Conservation (phyloP, 2,797 vertebrate genomes). For the Artibeus lituratus region DNA sequence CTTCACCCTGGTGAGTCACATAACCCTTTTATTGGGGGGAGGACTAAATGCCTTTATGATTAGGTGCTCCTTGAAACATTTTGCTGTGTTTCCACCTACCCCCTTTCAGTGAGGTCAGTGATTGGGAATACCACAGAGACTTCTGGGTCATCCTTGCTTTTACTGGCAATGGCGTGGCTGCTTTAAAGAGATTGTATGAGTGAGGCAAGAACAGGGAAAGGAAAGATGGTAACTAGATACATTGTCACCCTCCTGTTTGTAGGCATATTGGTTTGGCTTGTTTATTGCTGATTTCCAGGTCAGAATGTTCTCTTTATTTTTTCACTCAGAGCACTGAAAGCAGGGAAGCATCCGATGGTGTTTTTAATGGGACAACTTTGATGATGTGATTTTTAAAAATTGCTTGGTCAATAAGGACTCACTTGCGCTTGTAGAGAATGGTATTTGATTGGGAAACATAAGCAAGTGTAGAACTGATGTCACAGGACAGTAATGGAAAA, state of each 20-base stretch:
- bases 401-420: neutral
- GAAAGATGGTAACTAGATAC: neutral
- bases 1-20: slow-evolving; percentile 40
- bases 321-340: neutral
- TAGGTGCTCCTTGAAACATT: slow-evolving; percentile 11
- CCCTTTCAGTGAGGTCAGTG: slow-evolving; percentile 21
- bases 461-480: slow-evolving; percentile 14
- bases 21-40: neutral
- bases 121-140: neutral
- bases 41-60: slow-evolving; percentile 9
- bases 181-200: neutral
- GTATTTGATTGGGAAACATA: neutral
- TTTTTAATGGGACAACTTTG: slow-evolving; percentile 29
- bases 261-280: neutral
- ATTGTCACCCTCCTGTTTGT: neutral
- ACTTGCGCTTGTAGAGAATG: neutral
- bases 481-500: slow-evolving; percentile 40
- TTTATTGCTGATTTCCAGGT: slow-evolving; percentile 1
- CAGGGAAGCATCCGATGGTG: slow-evolving; percentile 16
- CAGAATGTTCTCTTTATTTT: slow-evolving; percentile 46
- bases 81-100: slow-evolving; percentile 29
- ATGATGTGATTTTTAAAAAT: slow-evolving; percentile 42
- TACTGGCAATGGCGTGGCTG: neutral
- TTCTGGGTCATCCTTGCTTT: slow-evolving; percentile 18
- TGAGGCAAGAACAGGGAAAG: neutral